Base-by-base conservation (phyloP, 2,797 vertebrate genomes). In the Neosilurus mollespiculum region DNA sequence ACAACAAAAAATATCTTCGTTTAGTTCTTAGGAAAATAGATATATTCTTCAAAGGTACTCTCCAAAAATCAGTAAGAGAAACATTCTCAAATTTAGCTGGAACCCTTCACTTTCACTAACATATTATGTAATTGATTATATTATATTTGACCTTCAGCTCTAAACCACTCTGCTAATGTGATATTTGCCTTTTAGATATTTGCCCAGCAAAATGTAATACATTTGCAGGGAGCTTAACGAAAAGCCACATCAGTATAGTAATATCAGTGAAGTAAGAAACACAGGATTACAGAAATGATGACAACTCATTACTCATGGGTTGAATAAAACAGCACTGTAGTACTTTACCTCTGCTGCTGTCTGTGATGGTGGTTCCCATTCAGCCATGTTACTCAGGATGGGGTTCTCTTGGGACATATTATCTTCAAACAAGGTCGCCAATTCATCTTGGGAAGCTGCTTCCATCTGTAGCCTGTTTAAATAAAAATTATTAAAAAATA, bases 281-380 rank as follows among this genome's bases (percentile, higher is more conserved):
- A 24, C 5, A 59, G 20, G 49, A n/a, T 5, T 64, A 62, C 43
- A 65, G 26, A 53, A 64, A 78, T 49, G 49, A 64, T 4, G 16
- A 62, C 56, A 62, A 43, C 37, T 43, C 43, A 10, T 12, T 51
- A 10, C 3, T n/a, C 30, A 59, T 3, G 64, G 14, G 43, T 11
- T 69, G 37, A 82, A 51, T 49, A 59, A 34, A 65, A 78, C 8
- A 86, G n/a, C 58, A 65, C 1, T 77, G 30, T 14, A 1, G 54
- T 79, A 85, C 85, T 92, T 86, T 90, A 91, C 78, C 80, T 72
- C 84, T 78, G 58, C 4, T 49, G 71, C 26, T 20, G 84, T 81
- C 59, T 84, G 80, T 80, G 83, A 58, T 22, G 81, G 72, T 30
- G 71, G 72, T 67, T 86, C 69, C 88, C 84, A 88, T 59, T 84